A percentile compares a stretch with the other conserved stretches of the same genome.
phyloP scores from a whole-genome alignment of 2,888 invertebrate species.

The Phengaris arion region DNA sequence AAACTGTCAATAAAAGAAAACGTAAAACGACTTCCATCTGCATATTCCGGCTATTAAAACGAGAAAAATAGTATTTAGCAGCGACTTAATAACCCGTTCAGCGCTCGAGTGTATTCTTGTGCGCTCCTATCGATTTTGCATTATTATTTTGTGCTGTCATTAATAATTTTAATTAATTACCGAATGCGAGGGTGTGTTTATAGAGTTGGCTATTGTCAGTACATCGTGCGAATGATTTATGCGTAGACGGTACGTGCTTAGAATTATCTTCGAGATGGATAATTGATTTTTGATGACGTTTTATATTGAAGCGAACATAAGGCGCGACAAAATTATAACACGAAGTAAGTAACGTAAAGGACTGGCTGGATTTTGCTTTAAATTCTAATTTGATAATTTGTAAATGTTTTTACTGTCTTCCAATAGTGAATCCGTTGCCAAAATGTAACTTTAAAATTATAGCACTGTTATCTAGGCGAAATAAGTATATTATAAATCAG shows the following conservation, averaged over 20 bases:
- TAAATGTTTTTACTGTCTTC: neutral
- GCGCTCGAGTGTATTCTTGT: constrained; percentile 46
- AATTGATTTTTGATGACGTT: constrained; percentile 70
- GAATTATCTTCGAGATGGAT: constrained; percentile 53
- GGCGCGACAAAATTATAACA: neutral
- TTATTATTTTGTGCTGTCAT: constrained; percentile 71
- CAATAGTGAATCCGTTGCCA: neutral
- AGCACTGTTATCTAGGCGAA: constrained; percentile 17
- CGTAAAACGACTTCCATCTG: constrained; percentile 63
- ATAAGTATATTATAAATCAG: constrained; percentile 28
- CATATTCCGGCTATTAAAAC: constrained; percentile 67
- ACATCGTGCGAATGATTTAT: constrained; percentile 68
- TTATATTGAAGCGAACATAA: constrained; percentile 32
- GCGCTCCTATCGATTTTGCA: constrained; percentile 63
- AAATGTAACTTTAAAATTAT: constrained; percentile 11
- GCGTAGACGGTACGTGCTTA: constrained; percentile 48
- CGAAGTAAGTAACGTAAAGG: neutral
- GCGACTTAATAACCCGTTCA: constrained; percentile 69
- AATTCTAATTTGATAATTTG: neutral
- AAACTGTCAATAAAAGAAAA: constrained; percentile 76
- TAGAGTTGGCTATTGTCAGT: constrained; percentile 56
- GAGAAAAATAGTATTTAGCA: constrained; percentile 53
- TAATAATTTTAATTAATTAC: constrained; percentile 77
- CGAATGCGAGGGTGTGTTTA: constrained; percentile 49
- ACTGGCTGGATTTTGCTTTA: neutral